Percentiles rank a stretch among this genome's conserved stretches.
Evolutionary conservation across 2,797 vertebrate genomes (phyloP).

Genomic region (Dallia pectoralis): DNA sequence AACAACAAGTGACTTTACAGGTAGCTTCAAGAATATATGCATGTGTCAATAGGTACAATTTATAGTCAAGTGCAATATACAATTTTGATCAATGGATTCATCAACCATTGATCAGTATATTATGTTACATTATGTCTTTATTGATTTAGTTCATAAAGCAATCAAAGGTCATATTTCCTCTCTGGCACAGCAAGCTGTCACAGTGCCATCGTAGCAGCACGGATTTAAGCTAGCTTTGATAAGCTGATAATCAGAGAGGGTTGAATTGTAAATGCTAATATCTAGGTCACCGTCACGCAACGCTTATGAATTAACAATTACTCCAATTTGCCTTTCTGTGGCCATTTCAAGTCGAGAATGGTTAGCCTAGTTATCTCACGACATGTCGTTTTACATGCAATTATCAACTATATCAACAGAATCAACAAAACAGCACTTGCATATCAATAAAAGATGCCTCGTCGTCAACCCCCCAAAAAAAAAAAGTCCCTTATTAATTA

Average conservation of each 20-base stretch:
- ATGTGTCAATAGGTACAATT: background rate
- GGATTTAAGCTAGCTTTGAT: slow-evolving; percentile 60
- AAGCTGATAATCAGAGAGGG: slow-evolving; percentile 60
- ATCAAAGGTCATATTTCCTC: background rate
- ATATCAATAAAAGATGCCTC: slow-evolving; percentile 23
- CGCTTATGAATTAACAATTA: slow-evolving; percentile 48
- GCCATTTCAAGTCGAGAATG: slow-evolving; percentile 27
- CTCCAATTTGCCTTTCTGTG: slow-evolving; percentile 40
- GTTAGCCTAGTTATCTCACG: slow-evolving; percentile 3
- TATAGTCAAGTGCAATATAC: background rate
- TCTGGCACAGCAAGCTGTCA: slow-evolving; percentile 3
- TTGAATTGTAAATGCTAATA: slow-evolving; percentile 60
- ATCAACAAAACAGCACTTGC: slow-evolving; percentile 11
- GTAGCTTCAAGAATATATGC: background rate
- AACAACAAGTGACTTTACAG: background rate
- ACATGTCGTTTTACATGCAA: slow-evolving; percentile 36
- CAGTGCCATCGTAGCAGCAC: slow-evolving; percentile 9
- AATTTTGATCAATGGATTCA: background rate
- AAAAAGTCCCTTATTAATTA: slow-evolving; percentile 60
- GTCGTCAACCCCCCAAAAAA: slow-evolving; percentile 38
- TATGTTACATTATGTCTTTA: background rate
- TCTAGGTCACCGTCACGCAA: slow-evolving; percentile 71
- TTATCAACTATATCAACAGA: slow-evolving; percentile 39
- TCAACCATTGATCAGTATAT: background rate
- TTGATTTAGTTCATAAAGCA: slow-evolving; percentile 1